Evolutionary conservation across 2,797 vertebrate genomes (phyloP), one percentile per base, ranked within the genome.

Genomic region (Crax fasciolata): DNA sequence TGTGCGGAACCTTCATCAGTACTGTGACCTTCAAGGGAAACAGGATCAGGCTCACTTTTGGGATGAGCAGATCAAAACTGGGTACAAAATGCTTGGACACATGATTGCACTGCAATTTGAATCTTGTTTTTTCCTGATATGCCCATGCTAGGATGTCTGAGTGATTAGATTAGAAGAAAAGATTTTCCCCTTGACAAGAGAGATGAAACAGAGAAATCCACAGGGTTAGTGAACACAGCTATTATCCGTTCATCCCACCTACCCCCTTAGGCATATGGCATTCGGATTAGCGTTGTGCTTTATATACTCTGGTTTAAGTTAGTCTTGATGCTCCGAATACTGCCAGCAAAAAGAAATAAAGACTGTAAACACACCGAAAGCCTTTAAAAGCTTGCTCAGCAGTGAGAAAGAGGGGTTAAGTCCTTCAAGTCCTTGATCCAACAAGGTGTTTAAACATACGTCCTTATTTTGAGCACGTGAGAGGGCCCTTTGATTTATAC

Each of bases 401-500:
- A 73, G 11, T 84, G 76, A 66, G 25, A 88, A 72, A 90, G 51
- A 91, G 41, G 25, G 41, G 48, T 81, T 90, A 75, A 90, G 44
- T 62, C 41, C 30, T 87, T 79, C 77, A 75, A 90, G 32, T 62
- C 41, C 27, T 87, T 73, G 77, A 87, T 87, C 25, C 28, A 87
- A 43, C 23, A 89, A 95, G 86, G 52, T 74, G 59, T 81, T 94
- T 84, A 48, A 94, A 81, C n/a, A 70, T 49, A 72, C 6, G 44
- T 21, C 44, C 75, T 86, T 82, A 63, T 78, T 93, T 79, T 80
- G 84, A 73, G 52, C 0, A 0, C 51, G 39, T 62, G 82, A 75
- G 49, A 39, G n/a, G 38, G 83, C n/a, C 20, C 76, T 68, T 48
- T 90, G 76, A 81, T 84, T 89, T 65, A 58, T 59, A 48, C 44